phyloP scores from a whole-genome alignment of 2,888 invertebrate species.

The Callinectes sapidus region DNA sequence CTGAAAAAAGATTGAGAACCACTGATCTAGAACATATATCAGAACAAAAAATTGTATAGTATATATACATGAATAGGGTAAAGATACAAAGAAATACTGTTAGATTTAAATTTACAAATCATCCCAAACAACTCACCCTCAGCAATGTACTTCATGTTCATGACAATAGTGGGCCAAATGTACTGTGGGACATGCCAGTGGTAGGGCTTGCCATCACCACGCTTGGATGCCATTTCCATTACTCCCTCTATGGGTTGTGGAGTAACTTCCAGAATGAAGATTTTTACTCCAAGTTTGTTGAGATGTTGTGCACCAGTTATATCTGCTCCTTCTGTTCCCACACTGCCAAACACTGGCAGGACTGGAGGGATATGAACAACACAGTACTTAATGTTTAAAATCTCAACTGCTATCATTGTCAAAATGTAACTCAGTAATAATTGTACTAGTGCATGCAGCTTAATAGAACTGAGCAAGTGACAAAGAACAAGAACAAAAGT shows the following conservation, averaged over 20 bases:
- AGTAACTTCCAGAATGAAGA: constrained; percentile 71
- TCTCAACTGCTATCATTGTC: neutral
- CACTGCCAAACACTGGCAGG: constrained; percentile 68
- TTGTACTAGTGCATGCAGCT: neutral
- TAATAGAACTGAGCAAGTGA: neutral
- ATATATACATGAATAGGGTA: neutral
- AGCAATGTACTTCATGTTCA: constrained; percentile 71
- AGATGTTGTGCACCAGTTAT: constrained; percentile 52
- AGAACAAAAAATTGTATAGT: neutral
- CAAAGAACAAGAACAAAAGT: neutral
- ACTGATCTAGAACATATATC: neutral
- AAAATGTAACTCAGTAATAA: neutral
- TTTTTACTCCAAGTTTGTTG: constrained; percentile 68
- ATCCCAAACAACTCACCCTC: constrained; percentile 54
- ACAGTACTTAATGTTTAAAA: neutral
- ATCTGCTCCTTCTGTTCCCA: constrained; percentile 67
- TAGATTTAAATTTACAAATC: neutral
- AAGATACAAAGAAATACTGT: neutral
- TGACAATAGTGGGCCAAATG: constrained; percentile 70
- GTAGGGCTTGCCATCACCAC: constrained; percentile 70
- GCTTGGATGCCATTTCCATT: constrained; percentile 66
- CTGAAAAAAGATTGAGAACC: too few relatives aligned
- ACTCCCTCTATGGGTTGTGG: constrained; percentile 52
- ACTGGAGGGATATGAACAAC: constrained; percentile 49
- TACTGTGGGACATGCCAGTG: constrained; percentile 66